Base-by-base conservation (phyloP, 2,797 vertebrate species). In the Siniperca scherzeri region DNA sequence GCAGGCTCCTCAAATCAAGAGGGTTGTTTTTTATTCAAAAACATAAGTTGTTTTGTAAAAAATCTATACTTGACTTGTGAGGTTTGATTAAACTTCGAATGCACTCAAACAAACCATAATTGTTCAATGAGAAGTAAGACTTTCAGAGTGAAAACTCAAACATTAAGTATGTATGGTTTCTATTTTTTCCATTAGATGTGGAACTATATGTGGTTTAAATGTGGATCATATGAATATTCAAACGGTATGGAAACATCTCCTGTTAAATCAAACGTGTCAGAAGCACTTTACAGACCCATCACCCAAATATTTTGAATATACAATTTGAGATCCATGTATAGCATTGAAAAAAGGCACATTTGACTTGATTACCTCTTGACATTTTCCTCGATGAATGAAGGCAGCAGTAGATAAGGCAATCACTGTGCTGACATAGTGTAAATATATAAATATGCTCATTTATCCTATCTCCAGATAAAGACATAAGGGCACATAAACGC, bases 401-500 rank as follows among this genome's bases (percentile, higher is more conserved):
- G 90, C 79, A 36, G 90, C 48, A 74, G 78, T 44, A 89, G 90
- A 94, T 91, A 94, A 88, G 88, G 86, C 89, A 93, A 91, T 93
- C 86, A 84, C 71, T 21, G 40, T 66, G 44, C 88, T 88, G 85
- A 88, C 88, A 88, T 66, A 85, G 88, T 90, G 89, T 93, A 93
- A 93, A 93, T 93, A 91, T 93, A 93, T 89, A 90, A 93, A 94
- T 93, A 87, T 90, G 84, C 65, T 85, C 85, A 93, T 94, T 93
- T 89, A 90, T 92, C 85, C 87, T 33, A 86, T 75, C 80, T 83
- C 62, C 60, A 89, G 90, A 93, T 92, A 90, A 92, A 94, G 90
- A 94, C 87, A 91, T 93, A 89, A 92, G 88, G 89, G 75, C 79
- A 87, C 78, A 81, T 85, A 79, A 89, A 92, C 27, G 80, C 88